These are phyloP conservation scores for Bombus sibiricus DNA, from an alignment of 1,140 invertebrate species.

Conservation along the genomic window DNA sequence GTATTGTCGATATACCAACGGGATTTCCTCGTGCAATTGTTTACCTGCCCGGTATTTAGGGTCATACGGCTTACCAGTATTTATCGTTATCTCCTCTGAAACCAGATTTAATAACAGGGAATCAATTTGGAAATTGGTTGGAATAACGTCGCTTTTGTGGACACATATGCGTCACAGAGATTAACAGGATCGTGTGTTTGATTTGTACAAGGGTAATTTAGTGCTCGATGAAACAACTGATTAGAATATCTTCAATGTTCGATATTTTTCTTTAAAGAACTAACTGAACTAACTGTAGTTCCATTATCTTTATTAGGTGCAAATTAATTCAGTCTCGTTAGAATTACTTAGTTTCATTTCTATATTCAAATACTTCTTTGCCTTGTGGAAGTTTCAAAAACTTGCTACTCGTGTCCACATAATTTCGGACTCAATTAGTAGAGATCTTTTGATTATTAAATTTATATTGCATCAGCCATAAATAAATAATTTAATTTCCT, in stretches of 20 bases:
- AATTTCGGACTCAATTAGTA: background rate
- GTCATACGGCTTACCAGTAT: slow-evolving; percentile 6
- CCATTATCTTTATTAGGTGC: background rate
- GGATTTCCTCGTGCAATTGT: slow-evolving; percentile 17
- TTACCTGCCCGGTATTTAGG: background rate
- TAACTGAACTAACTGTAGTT: too few species aligned
- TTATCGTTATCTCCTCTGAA: background rate
- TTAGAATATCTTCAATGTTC: background rate
- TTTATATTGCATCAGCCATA: background rate
- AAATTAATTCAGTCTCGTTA: background rate
- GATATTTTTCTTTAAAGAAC: background rate
- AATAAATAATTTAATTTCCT: background rate
- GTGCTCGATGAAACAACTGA: too few species aligned
- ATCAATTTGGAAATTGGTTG: slow-evolving; percentile 18
- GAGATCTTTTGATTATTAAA: background rate
- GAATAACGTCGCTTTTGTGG: background rate
- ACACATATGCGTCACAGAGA: background rate
- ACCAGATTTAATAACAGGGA: background rate
- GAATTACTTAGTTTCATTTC: background rate
- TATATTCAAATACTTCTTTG: background rate
- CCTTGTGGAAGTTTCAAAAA: background rate
- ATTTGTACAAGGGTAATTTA: background rate
- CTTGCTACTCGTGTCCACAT: too few species aligned
- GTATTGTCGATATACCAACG: background rate
- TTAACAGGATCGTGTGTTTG: background rate